phyloP scores from a whole-genome alignment of 1,140 invertebrate species.

The Pseudachorutes palmiensis region DNA sequence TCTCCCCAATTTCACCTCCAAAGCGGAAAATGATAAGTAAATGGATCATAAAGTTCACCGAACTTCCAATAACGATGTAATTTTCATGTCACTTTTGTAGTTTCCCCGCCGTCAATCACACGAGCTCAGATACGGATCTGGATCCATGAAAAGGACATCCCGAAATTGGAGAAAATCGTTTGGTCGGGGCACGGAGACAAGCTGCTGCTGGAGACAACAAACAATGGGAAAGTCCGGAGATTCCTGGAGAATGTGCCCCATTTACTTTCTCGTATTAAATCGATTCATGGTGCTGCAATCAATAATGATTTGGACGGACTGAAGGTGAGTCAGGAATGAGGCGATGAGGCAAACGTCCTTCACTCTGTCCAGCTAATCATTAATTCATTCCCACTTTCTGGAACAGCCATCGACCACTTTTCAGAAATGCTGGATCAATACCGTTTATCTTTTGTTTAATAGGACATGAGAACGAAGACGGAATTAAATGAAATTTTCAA shows the following conservation, averaged over 20 bases:
- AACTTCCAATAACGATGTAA: no score
- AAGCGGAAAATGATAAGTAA: slow-evolving; percentile 13
- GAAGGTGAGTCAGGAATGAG: slow-evolving; percentile 33
- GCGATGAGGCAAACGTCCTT: not conserved
- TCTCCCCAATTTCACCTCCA: slow-evolving; percentile 21
- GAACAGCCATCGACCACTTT: not conserved
- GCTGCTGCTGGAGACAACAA: slow-evolving; percentile 70
- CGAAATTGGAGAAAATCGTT: slow-evolving; percentile 57
- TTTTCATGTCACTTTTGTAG: not conserved
- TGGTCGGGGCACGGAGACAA: slow-evolving; percentile 78
- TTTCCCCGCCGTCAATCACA: slow-evolving; percentile 32
- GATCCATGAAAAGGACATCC: slow-evolving; percentile 45
- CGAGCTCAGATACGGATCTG: slow-evolving; percentile 44
- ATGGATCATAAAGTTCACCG: not conserved
- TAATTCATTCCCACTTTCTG: slow-evolving; percentile 3
- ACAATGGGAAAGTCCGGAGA: slow-evolving; percentile 64
- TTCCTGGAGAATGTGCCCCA: slow-evolving; percentile 78
- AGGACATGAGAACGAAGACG: slow-evolving; percentile 56
- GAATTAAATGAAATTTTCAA: slow-evolving; percentile 62
- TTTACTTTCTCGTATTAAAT: slow-evolving; percentile 65
- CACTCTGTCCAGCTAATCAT: not conserved
- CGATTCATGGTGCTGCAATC: slow-evolving; percentile 65
- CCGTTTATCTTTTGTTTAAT: slow-evolving; percentile 42
- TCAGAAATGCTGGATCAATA: not conserved
- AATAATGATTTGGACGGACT: slow-evolving; percentile 60